Base-by-base conservation (phyloP, 2,797 vertebrate genomes). In the Gadopsis bispinosus region DNA sequence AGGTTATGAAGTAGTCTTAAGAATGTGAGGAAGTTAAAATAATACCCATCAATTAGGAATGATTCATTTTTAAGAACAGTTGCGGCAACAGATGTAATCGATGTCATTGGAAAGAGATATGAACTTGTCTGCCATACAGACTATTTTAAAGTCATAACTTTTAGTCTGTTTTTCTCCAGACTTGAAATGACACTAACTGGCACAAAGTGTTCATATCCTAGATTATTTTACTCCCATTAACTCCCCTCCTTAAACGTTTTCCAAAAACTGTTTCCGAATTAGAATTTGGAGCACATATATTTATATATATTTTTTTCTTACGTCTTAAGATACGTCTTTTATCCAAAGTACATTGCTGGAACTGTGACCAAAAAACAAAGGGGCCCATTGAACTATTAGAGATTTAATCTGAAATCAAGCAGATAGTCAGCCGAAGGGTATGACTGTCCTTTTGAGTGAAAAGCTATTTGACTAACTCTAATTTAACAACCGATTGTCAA, bases 361-460 rank as follows among this genome's bases (percentile, higher is more conserved):
- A 73, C 76, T 10, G 4, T 13, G 7, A 64, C 43, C 26, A 62
- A 73, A 61, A 73, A 68, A 41, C 12, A 59, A 88, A 79, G 65
- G 22, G 50, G 3, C 11, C 63, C 61, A 75, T 89, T 63, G 67
- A 68, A 58, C 61, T 47, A 73, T 65, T 67, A 55, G 58, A 73
- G 14, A 81, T 81, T 62, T 75, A 69, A 65, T 74, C 39, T 76
- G 39, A 65, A 55, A 75, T 88, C 53, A 78, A 80, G 67, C 62
- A 63, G 6, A 65, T 58, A 72, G n/a, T 72, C 47, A 65, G 61
- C 47, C 1, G 0, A 68, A 51, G 10, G 31, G 17, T 56, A 31
- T 87, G 77, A 68, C 54, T 69, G 54, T 55, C 54, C 7, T 45
- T 62, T 68, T 56, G 14, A 62, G 62, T 68, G 31, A 83, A 73